Evolutionary conservation across 2,888 invertebrate genomes (phyloP).

Genomic region (Idaea straminata): DNA sequence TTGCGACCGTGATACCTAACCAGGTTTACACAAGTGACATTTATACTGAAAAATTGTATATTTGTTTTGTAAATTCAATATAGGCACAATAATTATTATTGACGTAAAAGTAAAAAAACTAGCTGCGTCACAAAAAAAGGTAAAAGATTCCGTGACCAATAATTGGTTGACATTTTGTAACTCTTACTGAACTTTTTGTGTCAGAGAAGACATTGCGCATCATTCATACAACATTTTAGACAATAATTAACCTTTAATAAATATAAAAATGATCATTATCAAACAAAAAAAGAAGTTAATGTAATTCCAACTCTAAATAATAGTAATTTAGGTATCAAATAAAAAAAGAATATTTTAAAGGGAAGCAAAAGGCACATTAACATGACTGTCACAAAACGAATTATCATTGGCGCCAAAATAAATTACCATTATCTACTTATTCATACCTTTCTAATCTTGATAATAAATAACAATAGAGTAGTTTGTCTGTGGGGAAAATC

Average conservation of each 20-base stretch:
- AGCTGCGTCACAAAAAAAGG: background rate
- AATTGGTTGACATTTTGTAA: background rate
- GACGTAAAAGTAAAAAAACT: background rate
- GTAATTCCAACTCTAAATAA: background rate
- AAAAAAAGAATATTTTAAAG: background rate
- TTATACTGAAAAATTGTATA: background rate
- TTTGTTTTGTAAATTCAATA: background rate
- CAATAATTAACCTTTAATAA: too few species aligned
- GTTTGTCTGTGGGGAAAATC: background rate
- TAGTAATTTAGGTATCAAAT: background rate
- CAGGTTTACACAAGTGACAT: background rate
- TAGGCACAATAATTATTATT: background rate
- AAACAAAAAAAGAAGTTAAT: background rate
- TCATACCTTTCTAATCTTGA: background rate
- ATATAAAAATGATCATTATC: background rate
- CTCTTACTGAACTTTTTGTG: background rate
- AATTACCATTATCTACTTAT: background rate
- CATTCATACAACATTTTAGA: background rate
- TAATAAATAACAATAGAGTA: background rate
- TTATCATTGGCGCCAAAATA: background rate
- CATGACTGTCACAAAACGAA: background rate
- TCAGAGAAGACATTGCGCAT: too few species aligned
- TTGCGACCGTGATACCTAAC: background rate
- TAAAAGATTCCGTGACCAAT: background rate
- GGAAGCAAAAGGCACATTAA: background rate